A percentile compares a stretch with the other conserved stretches of the same genome.
Conservation (phyloP, 53 echinoderm and acorn worm species). For the Zoroaster sp. region DNA sequence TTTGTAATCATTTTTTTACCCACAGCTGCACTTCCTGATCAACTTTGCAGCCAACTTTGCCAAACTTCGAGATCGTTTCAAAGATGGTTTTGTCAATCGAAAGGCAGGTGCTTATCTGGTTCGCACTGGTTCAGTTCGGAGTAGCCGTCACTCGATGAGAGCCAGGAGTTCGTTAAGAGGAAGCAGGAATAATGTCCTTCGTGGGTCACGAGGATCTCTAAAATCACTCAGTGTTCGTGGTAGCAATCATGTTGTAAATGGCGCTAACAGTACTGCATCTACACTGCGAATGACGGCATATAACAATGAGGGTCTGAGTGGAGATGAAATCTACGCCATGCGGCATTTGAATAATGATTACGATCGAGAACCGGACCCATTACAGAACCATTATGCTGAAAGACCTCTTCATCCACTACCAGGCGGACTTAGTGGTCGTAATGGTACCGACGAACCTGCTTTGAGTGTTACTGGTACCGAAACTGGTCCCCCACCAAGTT, state of each 20-base stretch:
- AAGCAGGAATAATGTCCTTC: constrained; percentile 50
- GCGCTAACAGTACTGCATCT: not conserved
- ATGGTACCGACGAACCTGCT: constrained; percentile 15
- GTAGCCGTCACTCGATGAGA: constrained; percentile 65
- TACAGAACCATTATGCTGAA: constrained; percentile 26
- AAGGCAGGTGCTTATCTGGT: constrained; percentile 85
- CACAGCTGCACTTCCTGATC: constrained; percentile 79
- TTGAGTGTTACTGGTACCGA: constrained; percentile 9
- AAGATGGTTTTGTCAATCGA: constrained; percentile 82
- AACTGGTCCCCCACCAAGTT: not conserved
- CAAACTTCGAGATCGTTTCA: constrained; percentile 89
- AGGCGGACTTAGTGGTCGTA: not conserved
- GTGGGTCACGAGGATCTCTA: not conserved
- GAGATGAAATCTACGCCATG: constrained; percentile 67
- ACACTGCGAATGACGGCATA: constrained; percentile 59
- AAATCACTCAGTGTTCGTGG: not conserved
- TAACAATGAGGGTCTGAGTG: constrained; percentile 62
- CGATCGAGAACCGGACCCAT: constrained; percentile 15
- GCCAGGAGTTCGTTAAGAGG: constrained; percentile 43
- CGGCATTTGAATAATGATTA: constrained; percentile 24
- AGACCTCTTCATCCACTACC: not conserved
- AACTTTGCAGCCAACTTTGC: constrained; percentile 94
- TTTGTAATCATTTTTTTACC: not conserved
- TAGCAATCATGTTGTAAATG: constrained; percentile 7
- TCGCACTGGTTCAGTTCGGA: constrained; percentile 58